A percentile compares a stretch with the other conserved stretches of the same genome.
These are phyloP conservation scores for Peucedramus taeniatus DNA, from an alignment of 2,113 vertebrate genomes.

Conservation along the genomic window DNA sequence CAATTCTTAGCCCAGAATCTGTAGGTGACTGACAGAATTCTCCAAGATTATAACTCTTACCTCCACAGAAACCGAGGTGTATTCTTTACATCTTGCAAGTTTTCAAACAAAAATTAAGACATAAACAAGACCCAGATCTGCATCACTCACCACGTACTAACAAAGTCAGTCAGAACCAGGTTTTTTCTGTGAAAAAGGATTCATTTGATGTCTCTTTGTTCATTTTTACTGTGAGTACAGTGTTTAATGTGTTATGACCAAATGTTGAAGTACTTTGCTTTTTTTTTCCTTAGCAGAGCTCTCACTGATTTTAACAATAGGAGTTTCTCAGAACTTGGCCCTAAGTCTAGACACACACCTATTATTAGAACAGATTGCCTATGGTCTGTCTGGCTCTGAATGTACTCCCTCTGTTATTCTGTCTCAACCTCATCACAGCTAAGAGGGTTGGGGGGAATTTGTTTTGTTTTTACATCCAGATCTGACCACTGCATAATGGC, in stretches of 20 bases:
- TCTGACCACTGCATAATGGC: slow-evolving; percentile 8
- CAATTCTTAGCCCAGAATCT: neutral
- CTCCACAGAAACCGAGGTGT: neutral
- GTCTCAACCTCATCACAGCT: neutral
- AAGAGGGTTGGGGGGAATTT: neutral
- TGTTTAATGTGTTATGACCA: neutral
- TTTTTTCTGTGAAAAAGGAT: neutral
- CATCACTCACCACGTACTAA: neutral
- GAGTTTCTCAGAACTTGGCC: neutral
- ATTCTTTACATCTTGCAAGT: neutral
- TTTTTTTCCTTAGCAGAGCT: neutral
- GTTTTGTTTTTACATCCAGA: neutral
- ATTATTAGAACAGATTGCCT: slow-evolving; percentile 15
- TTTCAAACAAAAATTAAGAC: neutral
- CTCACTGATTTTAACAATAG: neutral
- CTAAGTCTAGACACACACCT: neutral
- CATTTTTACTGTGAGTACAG: neutral
- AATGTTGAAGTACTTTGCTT: neutral
- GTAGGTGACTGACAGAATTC: neutral
- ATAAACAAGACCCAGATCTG: neutral
- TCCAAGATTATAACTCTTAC: neutral
- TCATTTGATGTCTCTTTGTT: neutral
- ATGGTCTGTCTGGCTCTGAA: neutral
- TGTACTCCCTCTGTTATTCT: neutral
- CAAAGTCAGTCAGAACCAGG: neutral